Evolutionary conservation across 92 coral and sea anemone genomes (phyloP).

Genomic region (Scolanthus callimorphus): DNA sequence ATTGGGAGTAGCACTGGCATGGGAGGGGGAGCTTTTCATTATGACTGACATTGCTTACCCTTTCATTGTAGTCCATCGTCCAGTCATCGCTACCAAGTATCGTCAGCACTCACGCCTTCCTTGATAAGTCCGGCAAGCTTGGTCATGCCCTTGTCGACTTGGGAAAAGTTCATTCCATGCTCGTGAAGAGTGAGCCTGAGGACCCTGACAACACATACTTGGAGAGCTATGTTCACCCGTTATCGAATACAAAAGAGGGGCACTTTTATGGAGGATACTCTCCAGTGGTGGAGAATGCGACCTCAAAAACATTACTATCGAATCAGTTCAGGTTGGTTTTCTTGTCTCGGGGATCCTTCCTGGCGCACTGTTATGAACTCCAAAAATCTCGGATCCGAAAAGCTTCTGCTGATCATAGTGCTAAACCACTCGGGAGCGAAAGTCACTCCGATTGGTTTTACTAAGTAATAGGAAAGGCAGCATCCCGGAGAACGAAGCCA

Average conservation of each 20-base stretch:
- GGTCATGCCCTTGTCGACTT: slow-evolving; percentile 80
- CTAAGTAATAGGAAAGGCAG: no score
- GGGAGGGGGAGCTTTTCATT: no score
- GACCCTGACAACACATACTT: slow-evolving; percentile 7
- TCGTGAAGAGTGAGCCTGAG: slow-evolving; percentile 20
- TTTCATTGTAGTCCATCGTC: slow-evolving; percentile 51
- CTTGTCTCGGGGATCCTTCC: neutral
- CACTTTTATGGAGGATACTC: slow-evolving; percentile 68
- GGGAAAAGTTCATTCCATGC: slow-evolving; percentile 52
- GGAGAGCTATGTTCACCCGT: slow-evolving; percentile 58
- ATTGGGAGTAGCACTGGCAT: no score
- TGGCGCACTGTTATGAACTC: no score
- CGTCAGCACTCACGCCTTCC: slow-evolving; percentile 70
- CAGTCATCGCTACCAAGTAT: slow-evolving; percentile 64
- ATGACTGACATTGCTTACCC: no score
- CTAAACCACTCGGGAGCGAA: no score
- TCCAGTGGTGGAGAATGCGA: slow-evolving; percentile 38
- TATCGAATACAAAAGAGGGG: slow-evolving; percentile 48
- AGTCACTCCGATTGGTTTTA: no score
- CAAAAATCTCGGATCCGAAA: no score
- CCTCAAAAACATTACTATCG: slow-evolving; percentile 34
- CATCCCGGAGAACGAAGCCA: no score
- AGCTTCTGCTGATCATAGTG: no score
- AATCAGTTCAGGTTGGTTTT: slow-evolving; percentile 60
- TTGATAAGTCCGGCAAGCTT: slow-evolving; percentile 69